These are phyloP conservation scores for Tiliacea citrago DNA, from an alignment of 2,888 invertebrate species.

Conservation along the genomic window DNA sequence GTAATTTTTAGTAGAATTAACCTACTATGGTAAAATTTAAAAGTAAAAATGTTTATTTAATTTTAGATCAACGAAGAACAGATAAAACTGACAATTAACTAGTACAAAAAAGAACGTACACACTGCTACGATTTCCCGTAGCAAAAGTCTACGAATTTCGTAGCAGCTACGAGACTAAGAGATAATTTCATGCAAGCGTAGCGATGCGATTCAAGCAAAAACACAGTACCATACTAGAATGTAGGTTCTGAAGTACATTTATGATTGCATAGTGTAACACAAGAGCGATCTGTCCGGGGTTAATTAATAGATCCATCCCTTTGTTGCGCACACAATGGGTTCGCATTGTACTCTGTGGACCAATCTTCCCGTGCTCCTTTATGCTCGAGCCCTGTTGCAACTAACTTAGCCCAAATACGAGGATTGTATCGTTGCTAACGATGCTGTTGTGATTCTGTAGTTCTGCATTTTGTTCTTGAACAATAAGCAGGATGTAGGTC, in stretches of 20 bases:
- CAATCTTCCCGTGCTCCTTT: conserved; percentile 70
- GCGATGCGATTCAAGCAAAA: conserved; percentile 35
- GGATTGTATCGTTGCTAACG: conserved; percentile 45
- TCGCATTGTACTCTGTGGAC: conserved; percentile 74
- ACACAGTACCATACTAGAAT: conserved; percentile 19
- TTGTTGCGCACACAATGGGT: conserved; percentile 77
- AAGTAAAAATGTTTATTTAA: not conserved
- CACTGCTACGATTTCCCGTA: conserved; percentile 29
- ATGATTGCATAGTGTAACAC: conserved; percentile 64
- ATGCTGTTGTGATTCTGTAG: conserved; percentile 45
- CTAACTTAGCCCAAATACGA: conserved; percentile 59
- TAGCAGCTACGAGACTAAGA: conserved; percentile 41
- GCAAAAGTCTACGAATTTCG: conserved; percentile 41
- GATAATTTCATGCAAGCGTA: conserved; percentile 41
- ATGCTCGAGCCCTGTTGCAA: conserved; percentile 57
- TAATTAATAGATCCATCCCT: conserved; percentile 81
- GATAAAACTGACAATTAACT: not conserved
- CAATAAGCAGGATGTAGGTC: not conserved
- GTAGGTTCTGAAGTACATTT: conserved; percentile 56
- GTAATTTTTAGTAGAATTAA: not conserved
- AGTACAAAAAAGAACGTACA: not conserved
- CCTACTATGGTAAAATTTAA: not conserved
- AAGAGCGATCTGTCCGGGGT: conserved; percentile 75
- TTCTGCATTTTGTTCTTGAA: conserved; percentile 21
- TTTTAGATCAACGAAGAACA: not conserved